phyloP scores from a whole-genome alignment of 2,888 invertebrate genomes.

The Polydrusus pterygomalis region DNA sequence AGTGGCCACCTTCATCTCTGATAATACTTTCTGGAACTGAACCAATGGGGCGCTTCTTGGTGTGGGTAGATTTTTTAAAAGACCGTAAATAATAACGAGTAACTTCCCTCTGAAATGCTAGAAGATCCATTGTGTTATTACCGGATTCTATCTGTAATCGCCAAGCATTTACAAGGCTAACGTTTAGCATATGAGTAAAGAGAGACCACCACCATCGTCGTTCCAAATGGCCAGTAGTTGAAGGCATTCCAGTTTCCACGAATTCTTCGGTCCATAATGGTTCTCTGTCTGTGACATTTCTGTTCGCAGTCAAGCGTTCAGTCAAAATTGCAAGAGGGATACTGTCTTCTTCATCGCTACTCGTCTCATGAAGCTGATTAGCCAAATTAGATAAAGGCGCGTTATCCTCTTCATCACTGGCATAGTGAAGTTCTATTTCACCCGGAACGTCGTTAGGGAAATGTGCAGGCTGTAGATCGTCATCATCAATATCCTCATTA shows the following conservation, averaged over 20 bases:
- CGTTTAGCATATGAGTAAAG: not conserved
- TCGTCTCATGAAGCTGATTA: no score
- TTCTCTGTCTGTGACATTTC: not conserved
- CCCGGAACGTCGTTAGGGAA: slow-evolving; percentile 5
- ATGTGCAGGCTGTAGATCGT: not conserved
- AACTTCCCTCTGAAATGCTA: not conserved
- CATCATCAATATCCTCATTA: not conserved
- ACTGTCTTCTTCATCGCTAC: slow-evolving; percentile 5
- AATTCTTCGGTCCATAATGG: not conserved
- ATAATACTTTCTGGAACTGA: not conserved
- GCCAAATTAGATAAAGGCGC: no score
- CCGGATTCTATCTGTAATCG: no score
- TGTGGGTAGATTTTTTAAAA: not conserved
- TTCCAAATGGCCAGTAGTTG: not conserved
- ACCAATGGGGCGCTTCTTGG: not conserved
- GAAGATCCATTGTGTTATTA: slow-evolving; percentile 1
- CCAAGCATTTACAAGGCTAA: not conserved
- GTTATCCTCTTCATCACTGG: slow-evolving; percentile 11
- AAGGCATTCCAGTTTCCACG: not conserved
- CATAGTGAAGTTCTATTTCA: slow-evolving; percentile 7
- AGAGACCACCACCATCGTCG: no score
- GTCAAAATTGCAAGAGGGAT: slow-evolving; percentile 6
- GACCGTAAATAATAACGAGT: not conserved
- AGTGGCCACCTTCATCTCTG: not conserved
- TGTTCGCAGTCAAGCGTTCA: not conserved